These are phyloP conservation scores for Nerophis lumbriciformis DNA, from an alignment of 2,113 vertebrate species.

Conservation along the genomic window DNA sequence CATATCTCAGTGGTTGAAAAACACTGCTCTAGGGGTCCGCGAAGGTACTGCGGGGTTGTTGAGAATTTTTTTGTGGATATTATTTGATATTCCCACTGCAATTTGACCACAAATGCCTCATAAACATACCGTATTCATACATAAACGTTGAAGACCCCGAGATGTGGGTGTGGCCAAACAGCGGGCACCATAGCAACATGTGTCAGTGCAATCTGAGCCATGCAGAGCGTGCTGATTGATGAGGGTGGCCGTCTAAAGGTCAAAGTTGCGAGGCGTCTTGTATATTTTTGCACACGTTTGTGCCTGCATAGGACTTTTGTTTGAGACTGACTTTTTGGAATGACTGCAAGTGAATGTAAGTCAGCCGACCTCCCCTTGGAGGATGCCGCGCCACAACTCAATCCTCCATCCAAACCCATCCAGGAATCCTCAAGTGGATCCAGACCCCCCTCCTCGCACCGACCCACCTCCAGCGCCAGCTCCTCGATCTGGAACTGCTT, in stretches of 20 bases:
- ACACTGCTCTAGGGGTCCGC: too few species aligned
- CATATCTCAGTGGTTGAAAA: too few species aligned
- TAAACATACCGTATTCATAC: too few species aligned
- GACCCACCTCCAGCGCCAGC: constrained; percentile 83
- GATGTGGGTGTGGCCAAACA: not conserved
- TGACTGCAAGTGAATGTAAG: not conserved
- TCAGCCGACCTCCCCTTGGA: not conserved
- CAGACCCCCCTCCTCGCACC: constrained; percentile 14
- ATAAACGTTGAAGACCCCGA: too few species aligned
- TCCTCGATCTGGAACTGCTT: constrained; percentile 87
- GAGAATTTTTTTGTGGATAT: too few species aligned
- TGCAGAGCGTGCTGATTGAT: constrained; percentile 21
- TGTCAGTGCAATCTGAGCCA: constrained; percentile 26
- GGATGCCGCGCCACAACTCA: too few species aligned
- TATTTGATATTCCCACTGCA: too few species aligned
- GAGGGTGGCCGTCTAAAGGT: constrained; percentile 22
- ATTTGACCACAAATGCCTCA: too few species aligned
- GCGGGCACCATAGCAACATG: constrained; percentile 17
- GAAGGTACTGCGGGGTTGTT: too few species aligned
- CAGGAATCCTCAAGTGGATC: constrained; percentile 19
- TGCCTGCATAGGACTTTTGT: too few species aligned
- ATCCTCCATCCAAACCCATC: constrained; percentile 12
- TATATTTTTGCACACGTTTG: too few species aligned
- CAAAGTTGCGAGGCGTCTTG: constrained; percentile 12
- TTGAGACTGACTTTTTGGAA: too few species aligned